Base-by-base conservation (phyloP, 2,797 vertebrate species). In the Helostoma temminkii region DNA sequence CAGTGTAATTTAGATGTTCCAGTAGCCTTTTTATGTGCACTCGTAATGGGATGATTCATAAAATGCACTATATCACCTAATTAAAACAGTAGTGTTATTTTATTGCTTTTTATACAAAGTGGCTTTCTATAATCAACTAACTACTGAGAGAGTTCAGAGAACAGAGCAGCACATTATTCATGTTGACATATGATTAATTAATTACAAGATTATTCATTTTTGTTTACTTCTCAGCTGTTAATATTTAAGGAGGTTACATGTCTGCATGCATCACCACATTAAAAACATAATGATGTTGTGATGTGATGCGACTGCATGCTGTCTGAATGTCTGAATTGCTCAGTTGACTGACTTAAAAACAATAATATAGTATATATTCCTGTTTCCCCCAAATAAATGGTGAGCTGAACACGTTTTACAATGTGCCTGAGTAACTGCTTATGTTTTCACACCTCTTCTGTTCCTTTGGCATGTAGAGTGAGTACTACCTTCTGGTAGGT, bases 21-120 rank as follows among this genome's bases (percentile, higher is more conserved):
- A n/a, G n/a, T n/a, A n/a, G n/a, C n/a, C 19, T 56, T 73, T 82
- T 86, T 59, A 70, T 34, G 42, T 76, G 52, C 67, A 49, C 18
- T 52, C 42, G 30, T 76, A 56, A 64, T 41, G 25, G 11, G 53
- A 43, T 67, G 34, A 30, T 30, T 30, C 28, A 30, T 39, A 36
- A 55, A 24, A 58, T 24, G 0, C 8, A 60, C 46, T 71, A 18
- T 56, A 21, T 54, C 25, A 60, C 47, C 45, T 64, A 59, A 78
- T 81, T 21, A 78, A 78, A 64, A 66, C 41, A 60, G 22, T 42
- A 25, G 36, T 22, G 26, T 57, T 4, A 41, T 71, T 65, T 70
- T 71, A 63, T 71, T 28, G 48, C 24, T 73, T 42, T 71, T 66
- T 37, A 73, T 59, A 32, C 24, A 46, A 59, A 56, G 37, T 42